Conservation (phyloP, 2,113 vertebrate genomes). For the Oreocharis arfaki region DNA sequence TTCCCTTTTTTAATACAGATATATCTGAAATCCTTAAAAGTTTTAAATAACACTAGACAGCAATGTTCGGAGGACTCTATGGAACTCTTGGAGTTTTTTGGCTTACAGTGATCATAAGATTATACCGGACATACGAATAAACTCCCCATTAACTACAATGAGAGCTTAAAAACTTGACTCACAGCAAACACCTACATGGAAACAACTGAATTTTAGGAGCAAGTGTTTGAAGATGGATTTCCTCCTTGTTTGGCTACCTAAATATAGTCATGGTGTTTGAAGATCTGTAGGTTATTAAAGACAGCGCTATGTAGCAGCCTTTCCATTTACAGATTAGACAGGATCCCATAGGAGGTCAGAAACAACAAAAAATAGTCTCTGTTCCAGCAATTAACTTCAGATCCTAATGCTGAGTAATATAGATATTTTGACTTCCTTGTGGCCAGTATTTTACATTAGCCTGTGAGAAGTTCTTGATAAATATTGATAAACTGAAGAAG, state of each 20-base stretch:
- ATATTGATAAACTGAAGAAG: not conserved
- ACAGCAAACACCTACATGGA: not conserved
- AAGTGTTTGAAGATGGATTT: not conserved
- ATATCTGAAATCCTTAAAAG: not conserved
- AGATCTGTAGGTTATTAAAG: not conserved
- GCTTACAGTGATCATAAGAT: not conserved
- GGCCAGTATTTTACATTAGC: not conserved
- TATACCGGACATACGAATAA: not conserved
- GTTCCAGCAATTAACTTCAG: not conserved
- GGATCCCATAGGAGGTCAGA: not conserved
- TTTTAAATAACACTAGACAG: not conserved
- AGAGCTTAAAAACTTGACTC: not conserved
- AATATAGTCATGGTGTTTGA: not conserved
- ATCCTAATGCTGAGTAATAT: not conserved
- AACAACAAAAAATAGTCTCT: not conserved
- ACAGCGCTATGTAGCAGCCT: not conserved
- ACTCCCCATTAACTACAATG: not conserved
- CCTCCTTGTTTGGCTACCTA: not conserved
- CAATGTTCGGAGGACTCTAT: not conserved
- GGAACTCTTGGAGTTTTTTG: not conserved
- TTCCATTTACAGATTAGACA: not conserved
- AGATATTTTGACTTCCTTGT: not conserved
- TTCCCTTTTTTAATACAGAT: not conserved
- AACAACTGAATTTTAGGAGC: not conserved
- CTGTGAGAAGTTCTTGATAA: not conserved